Conservation (phyloP, 2,888 invertebrate genomes). For the Frankliniella intonsa region DNA sequence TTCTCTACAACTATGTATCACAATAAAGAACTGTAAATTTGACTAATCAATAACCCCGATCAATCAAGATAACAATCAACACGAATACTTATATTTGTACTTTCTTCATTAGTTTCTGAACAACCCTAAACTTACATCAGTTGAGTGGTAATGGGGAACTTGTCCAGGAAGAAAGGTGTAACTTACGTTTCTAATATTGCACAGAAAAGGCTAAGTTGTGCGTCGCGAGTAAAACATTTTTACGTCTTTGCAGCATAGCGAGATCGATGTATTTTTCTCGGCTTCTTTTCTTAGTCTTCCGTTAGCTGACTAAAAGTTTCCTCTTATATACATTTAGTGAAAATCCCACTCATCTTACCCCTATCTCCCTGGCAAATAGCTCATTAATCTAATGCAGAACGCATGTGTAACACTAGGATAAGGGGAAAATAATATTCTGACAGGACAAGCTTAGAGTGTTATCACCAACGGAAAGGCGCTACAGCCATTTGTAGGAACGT, state of each 20-base stretch:
- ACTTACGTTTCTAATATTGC: not conserved
- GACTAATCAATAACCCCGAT: not conserved
- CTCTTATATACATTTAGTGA: no score
- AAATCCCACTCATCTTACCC: not conserved
- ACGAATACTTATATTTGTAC: constrained; percentile 12
- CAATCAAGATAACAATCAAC: not conserved
- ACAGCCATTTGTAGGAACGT: not conserved
- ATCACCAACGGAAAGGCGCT: not conserved
- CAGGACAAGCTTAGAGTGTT: not conserved
- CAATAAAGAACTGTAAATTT: constrained; percentile 10
- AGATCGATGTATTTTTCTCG: no score
- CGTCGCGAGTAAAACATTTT: no score
- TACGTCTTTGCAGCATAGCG: no score
- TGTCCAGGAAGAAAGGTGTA: not conserved
- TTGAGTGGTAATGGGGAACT: not conserved
- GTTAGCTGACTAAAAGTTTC: no score
- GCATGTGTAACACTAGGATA: not conserved
- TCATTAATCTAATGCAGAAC: constrained; percentile 2
- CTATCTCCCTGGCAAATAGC: not conserved
- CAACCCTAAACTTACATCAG: not conserved
- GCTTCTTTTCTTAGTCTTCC: no score
- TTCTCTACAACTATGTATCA: not conserved
- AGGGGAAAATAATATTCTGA: not conserved
- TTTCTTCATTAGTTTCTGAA: not conserved
- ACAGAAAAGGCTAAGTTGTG: not conserved